phyloP scores from a whole-genome alignment of 2,113 vertebrate genomes.

The Notothenia rossii region DNA sequence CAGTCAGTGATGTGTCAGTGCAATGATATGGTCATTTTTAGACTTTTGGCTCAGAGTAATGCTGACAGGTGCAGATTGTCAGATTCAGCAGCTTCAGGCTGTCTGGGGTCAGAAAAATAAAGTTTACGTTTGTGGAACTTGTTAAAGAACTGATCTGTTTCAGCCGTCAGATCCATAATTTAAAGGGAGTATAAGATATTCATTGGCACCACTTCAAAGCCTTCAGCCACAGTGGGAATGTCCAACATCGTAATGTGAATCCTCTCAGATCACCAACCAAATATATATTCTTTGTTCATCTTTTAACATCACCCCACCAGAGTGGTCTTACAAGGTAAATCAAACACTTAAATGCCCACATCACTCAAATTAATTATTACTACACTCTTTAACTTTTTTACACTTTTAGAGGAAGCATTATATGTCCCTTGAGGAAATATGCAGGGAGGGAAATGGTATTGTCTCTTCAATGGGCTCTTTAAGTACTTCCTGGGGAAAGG shows the following conservation, averaged over 20 bases:
- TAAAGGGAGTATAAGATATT: constrained; percentile 50
- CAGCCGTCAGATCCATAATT: constrained; percentile 64
- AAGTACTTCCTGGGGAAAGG: constrained; percentile 85
- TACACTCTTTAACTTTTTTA: constrained; percentile 38
- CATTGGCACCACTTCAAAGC: constrained; percentile 58
- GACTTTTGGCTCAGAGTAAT: constrained; percentile 48
- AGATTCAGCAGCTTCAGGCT: constrained; percentile 45
- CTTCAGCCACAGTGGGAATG: constrained; percentile 33
- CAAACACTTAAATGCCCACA: constrained; percentile 17
- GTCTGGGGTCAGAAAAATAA: constrained; percentile 58
- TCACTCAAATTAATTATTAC: constrained; percentile 55
- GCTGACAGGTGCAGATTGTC: constrained; percentile 60
- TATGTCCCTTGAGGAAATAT: constrained; percentile 68
- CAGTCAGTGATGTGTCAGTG: constrained; percentile 35
- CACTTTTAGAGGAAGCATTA: constrained; percentile 69
- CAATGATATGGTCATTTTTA: constrained; percentile 54
- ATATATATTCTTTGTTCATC: neutral
- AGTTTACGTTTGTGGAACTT: constrained; percentile 54
- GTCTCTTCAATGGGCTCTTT: constrained; percentile 73
- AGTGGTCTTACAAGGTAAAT: neutral
- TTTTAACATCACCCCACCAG: neutral
- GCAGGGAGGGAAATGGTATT: constrained; percentile 70
- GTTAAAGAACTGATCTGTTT: constrained; percentile 42
- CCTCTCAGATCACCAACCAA: constrained; percentile 1
- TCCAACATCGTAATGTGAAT: constrained; percentile 35